Evolutionary conservation across 1,140 invertebrate genomes (phyloP).

Genomic region (Cotesia vestalis): DNA sequence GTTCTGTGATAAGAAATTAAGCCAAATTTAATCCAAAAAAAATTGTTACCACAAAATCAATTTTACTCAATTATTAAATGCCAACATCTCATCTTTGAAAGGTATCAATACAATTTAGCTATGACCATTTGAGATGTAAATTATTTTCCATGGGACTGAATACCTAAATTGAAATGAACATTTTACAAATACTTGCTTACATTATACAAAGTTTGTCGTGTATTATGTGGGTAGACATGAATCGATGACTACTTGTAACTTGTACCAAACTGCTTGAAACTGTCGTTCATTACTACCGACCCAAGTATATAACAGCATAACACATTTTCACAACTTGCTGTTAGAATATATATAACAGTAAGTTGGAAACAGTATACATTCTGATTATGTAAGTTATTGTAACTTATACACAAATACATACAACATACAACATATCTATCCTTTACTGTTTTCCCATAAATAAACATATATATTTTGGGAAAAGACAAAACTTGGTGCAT

Average conservation of each 20-base stretch:
- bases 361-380: slow-evolving; percentile 44
- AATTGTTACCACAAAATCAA: too few species aligned
- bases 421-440: neutral
- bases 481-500: too few species aligned
- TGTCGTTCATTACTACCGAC: slow-evolving; percentile 33
- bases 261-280: slow-evolving; percentile 40
- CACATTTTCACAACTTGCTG: slow-evolving; percentile 42
- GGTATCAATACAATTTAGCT: too few species aligned
- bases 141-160: too few species aligned
- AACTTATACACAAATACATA: neutral
- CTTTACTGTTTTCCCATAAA: too few species aligned
- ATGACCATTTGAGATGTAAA: too few species aligned
- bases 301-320: slow-evolving; percentile 42
- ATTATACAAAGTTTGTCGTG: neutral
- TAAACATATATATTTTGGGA: too few species aligned
- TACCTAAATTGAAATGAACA: neutral
- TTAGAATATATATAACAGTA: slow-evolving; percentile 46
- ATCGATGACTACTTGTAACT: slow-evolving; percentile 39
- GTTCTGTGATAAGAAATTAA: too few species aligned
- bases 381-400: slow-evolving; percentile 39
- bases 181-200: neutral
- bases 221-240: neutral
- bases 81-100: too few species aligned
- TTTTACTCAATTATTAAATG: too few species aligned
- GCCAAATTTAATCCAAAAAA: too few species aligned